Percentiles rank a stretch among this genome's conserved stretches.
Conservation (phyloP, 2,113 vertebrate genomes). For the Phasianus colchicus region DNA sequence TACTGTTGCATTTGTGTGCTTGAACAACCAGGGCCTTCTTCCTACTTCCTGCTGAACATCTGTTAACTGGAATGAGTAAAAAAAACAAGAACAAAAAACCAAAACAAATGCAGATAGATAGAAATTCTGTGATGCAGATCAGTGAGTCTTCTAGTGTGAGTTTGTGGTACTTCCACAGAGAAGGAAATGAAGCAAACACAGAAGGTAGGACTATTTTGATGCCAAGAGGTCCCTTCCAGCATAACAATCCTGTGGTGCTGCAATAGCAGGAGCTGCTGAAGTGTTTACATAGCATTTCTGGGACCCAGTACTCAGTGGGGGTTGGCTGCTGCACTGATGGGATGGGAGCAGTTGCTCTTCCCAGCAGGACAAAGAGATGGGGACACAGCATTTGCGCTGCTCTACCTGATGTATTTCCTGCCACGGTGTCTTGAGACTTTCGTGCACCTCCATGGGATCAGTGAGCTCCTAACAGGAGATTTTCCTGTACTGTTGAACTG, state of each 20-base stretch:
- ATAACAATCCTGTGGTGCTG: background rate
- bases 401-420: background rate
- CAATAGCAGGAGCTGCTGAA: background rate
- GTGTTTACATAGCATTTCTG: fast-evolving
- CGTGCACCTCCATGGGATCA: fast-evolving
- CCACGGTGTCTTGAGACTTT: background rate
- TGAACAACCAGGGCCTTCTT: background rate
- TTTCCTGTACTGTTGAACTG: background rate
- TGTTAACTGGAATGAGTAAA: background rate
- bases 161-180: background rate
- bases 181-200: fast-evolving
- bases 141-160: fast-evolving
- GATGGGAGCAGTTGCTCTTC: background rate
- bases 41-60: background rate
- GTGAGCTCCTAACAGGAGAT: background rate
- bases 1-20: background rate
- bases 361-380: background rate
- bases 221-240: background rate
- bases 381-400: fast-evolving
- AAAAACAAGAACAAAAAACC: too few species aligned
- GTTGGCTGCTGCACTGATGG: fast-evolving
- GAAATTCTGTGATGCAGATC: background rate
- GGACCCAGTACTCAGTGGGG: background rate
- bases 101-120: background rate
- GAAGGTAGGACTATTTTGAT: background rate